phyloP scores from a whole-genome alignment of 64 coral and sea anemone species.

The Hydrozoanthus tunicans region DNA sequence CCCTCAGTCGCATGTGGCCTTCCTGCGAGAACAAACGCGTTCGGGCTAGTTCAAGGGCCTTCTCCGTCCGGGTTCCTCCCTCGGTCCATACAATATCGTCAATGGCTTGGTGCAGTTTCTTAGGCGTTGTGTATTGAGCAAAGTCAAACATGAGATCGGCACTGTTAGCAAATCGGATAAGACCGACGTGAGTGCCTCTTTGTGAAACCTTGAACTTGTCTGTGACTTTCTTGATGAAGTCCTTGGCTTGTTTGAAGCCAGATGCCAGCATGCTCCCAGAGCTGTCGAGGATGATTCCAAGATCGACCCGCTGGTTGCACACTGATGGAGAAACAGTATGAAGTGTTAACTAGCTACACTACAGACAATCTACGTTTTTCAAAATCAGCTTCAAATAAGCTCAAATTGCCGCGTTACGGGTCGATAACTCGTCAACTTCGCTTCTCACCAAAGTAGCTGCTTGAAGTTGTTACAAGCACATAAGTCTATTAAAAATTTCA shows the following conservation, averaged over 20 bases:
- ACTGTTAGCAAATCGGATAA: constrained; percentile 58
- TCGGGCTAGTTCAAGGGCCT: constrained; percentile 39
- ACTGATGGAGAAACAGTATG: not conserved
- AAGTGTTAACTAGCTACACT: no score
- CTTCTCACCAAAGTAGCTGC: no score
- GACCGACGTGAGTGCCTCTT: constrained; percentile 63
- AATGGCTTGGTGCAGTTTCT: not conserved
- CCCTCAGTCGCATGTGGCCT: constrained; percentile 18
- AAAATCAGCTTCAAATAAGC: no score
- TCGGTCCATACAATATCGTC: constrained; percentile 32
- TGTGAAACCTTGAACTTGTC: constrained; percentile 33
- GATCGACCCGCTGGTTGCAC: constrained; percentile 35
- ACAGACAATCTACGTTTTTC: no score
- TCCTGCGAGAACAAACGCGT: constrained; percentile 36
- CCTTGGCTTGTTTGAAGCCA: constrained; percentile 37
- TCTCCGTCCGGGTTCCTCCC: constrained; percentile 42
- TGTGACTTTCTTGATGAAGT: constrained; percentile 41
- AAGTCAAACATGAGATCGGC: constrained; percentile 63
- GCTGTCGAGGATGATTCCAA: constrained; percentile 28
- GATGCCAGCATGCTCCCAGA: constrained; percentile 32
- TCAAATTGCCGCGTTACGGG: no score
- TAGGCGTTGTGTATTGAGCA: constrained; percentile 8
- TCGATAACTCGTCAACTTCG: no score
- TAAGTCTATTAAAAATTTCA: no score
- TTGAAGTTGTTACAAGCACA: no score